phyloP scores from a whole-genome alignment of 1,140 invertebrate genomes.

The Globodera ellingtonae region DNA sequence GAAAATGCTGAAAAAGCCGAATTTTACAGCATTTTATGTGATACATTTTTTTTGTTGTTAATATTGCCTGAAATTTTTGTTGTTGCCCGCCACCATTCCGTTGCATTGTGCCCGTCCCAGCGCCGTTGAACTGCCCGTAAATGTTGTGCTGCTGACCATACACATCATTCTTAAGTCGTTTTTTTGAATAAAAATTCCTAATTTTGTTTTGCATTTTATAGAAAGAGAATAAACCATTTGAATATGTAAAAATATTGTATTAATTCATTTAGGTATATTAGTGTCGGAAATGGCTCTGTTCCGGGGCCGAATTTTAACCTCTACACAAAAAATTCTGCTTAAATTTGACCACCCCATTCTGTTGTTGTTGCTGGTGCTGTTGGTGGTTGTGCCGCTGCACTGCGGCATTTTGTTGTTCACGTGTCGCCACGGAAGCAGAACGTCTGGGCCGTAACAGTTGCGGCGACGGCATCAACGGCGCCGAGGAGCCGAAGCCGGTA shows the following conservation, averaged over 20 bases:
- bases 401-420: constrained; percentile 9
- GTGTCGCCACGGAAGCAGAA: constrained; percentile 5
- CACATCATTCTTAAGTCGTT: background rate
- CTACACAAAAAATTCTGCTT: background rate
- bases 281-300: no score
- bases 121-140: background rate
- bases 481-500: background rate
- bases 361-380: background rate
- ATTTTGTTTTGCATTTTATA: no score
- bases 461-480: constrained; percentile 8
- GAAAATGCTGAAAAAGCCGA: no score
- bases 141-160: background rate
- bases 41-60: no score
- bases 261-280: no score
- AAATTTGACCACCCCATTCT: background rate
- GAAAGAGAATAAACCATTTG: no score
- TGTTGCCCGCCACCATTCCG: no score
- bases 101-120: background rate
- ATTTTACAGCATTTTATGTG: no score
- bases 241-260: no score
- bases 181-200: no score
- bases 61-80: no score
- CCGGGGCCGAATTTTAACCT: no score
- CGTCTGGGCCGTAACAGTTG: constrained; percentile 11
- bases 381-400: background rate